Percentiles rank a stretch among this genome's conserved stretches.
phyloP scores from a whole-genome alignment of 2,113 vertebrate species.

The Ranitomeya imitator region DNA sequence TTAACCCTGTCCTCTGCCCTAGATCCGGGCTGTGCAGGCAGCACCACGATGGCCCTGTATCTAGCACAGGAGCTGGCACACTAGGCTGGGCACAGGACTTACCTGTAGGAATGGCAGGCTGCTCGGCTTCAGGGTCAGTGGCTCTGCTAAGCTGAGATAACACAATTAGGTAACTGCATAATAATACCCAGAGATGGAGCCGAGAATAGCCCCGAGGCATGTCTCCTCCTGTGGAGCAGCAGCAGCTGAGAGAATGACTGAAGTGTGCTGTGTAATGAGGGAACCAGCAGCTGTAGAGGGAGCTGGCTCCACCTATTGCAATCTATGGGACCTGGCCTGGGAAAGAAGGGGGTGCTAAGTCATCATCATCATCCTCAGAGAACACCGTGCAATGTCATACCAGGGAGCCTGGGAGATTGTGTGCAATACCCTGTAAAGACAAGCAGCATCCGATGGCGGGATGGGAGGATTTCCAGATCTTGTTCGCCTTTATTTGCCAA shows the following conservation, averaged over 20 bases:
- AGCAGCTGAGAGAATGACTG: slow-evolving; percentile 47
- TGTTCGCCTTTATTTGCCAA: not conserved
- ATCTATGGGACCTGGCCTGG: slow-evolving; percentile 22
- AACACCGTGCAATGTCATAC: not conserved
- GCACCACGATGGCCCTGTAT: not conserved
- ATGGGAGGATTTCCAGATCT: not conserved
- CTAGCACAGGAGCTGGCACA: not conserved
- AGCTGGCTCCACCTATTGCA: slow-evolving; percentile 29
- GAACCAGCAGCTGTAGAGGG: slow-evolving; percentile 16
- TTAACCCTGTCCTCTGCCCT: not conserved
- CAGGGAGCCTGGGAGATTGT: not conserved
- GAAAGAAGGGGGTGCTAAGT: slow-evolving; percentile 28
- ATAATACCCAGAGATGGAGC: not conserved
- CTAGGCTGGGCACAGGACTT: not conserved
- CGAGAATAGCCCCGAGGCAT: slow-evolving; percentile 44
- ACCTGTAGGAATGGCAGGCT: slow-evolving; percentile 31
- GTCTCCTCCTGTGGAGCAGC: slow-evolving; percentile 22
- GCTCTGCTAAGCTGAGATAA: slow-evolving; percentile 30
- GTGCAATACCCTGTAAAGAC: not conserved
- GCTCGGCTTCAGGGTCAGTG: not conserved
- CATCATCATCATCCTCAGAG: not conserved
- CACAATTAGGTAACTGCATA: not conserved
- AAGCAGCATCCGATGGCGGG: not conserved
- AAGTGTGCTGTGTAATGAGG: slow-evolving; percentile 18
- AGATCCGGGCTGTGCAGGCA: not conserved